These are phyloP conservation scores for Eugnorisma glareosa DNA, from an alignment of 2,888 invertebrate genomes.

Conservation along the genomic window DNA sequence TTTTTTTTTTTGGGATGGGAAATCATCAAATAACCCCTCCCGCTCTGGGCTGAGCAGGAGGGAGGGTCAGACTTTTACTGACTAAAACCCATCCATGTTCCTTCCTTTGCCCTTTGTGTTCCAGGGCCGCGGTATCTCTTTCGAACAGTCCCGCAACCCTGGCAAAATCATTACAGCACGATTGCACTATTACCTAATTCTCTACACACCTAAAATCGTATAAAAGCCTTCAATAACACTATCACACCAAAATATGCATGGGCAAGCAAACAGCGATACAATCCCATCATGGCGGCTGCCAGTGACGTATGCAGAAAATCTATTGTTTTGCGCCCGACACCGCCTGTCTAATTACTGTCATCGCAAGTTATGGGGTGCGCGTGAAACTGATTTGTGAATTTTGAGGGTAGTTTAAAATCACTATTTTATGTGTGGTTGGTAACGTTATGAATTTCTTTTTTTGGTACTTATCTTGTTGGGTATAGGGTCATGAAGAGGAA, in stretches of 20 bases:
- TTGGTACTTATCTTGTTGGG: background rate
- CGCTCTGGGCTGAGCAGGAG: too few relatives aligned
- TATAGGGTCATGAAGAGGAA: background rate
- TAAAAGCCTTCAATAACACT: slow-evolving; percentile 10
- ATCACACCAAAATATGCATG: slow-evolving; percentile 46
- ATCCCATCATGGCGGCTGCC: slow-evolving; percentile 37
- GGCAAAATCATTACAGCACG: slow-evolving; percentile 2
- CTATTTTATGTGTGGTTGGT: background rate
- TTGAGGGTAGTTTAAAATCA: slow-evolving; percentile 16
- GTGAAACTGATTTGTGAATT: slow-evolving; percentile 46
- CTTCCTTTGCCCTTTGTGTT: too few relatives aligned
- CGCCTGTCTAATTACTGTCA: slow-evolving; percentile 66
- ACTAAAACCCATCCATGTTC: too few relatives aligned
- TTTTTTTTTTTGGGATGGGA: too few relatives aligned
- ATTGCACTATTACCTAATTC: slow-evolving; percentile 4
- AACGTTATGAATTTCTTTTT: slow-evolving; percentile 5
- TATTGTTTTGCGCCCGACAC: slow-evolving; percentile 60
- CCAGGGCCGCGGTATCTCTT: too few relatives aligned
- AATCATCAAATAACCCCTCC: too few relatives aligned
- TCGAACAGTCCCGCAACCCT: too few relatives aligned
- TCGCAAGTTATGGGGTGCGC: slow-evolving; percentile 47
- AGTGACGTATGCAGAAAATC: slow-evolving; percentile 59
- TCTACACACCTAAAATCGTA: slow-evolving; percentile 4
- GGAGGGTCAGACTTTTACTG: too few relatives aligned
- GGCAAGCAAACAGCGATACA: slow-evolving; percentile 47